Conservation (phyloP, 2,888 invertebrate genomes). For the Eurytoma adleriae region DNA sequence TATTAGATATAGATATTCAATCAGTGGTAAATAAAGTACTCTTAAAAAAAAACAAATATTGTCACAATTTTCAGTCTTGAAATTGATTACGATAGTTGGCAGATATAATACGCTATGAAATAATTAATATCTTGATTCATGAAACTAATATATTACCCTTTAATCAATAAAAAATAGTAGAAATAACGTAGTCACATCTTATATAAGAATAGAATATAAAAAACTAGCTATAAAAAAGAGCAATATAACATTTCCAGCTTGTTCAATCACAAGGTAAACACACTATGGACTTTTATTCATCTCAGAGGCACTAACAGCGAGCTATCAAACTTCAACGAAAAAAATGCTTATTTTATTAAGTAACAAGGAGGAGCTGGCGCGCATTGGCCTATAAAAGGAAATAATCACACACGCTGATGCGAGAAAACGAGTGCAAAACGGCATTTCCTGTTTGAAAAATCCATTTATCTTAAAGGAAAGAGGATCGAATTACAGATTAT, state of each 20-base stretch:
- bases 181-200: conserved; percentile 48
- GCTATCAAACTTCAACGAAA: conserved; percentile 57
- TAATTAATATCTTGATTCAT: conserved; percentile 11
- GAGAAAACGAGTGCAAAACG: conserved; percentile 56
- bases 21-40: not conserved
- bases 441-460: conserved; percentile 54
- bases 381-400: conserved; percentile 41
- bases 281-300: conserved; percentile 45
- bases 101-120: not conserved
- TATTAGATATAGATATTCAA: conserved; percentile 7
- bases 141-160: conserved; percentile 40
- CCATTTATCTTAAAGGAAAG: conserved; percentile 16
- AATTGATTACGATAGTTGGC: conserved; percentile 1
- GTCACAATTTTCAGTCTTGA: not conserved
- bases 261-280: conserved; percentile 50
- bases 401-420: conserved; percentile 52
- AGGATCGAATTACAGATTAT: conserved; percentile 41
- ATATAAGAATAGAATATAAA: conserved; percentile 54
- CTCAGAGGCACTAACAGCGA: conserved; percentile 51
- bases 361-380: conserved; percentile 53
- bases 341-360: conserved; percentile 58
- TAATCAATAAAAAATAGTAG: conserved; percentile 42
- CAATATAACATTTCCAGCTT: conserved; percentile 55
- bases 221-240: conserved; percentile 56
- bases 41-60: not conserved